phyloP scores from a whole-genome alignment of 2,113 vertebrate species.

The Forbesichthys papilliferus region DNA sequence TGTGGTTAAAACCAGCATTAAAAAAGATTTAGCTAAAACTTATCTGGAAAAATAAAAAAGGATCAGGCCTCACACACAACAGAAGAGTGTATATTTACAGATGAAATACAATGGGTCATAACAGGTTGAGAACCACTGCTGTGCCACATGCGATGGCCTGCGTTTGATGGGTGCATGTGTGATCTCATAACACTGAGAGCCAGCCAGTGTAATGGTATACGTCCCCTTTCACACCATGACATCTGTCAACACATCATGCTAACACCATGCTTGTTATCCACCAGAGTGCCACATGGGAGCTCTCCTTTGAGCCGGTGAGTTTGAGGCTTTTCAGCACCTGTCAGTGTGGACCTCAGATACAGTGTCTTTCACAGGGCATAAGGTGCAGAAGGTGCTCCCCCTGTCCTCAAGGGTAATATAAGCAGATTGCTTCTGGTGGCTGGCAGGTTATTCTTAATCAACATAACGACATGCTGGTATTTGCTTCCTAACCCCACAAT shows the following conservation, averaged over 20 bases:
- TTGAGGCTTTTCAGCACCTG: conserved; percentile 42
- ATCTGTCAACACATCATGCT: conserved; percentile 35
- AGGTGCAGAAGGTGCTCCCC: no score
- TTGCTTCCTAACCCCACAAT: conserved; percentile 8
- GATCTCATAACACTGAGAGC: conserved; percentile 3
- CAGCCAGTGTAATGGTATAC: conserved; percentile 12
- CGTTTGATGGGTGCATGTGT: conserved; percentile 1
- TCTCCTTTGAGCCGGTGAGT: conserved; percentile 30
- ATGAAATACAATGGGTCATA: no score
- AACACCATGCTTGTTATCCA: conserved; percentile 47
- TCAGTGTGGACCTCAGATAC: conserved; percentile 7
- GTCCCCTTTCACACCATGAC: conserved; percentile 12
- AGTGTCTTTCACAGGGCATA: conserved; percentile 7
- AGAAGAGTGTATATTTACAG: no score
- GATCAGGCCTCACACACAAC: no score
- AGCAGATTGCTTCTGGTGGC: conserved; percentile 12
- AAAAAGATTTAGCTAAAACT: no score
- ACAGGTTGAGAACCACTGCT: no score
- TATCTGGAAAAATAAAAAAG: no score
- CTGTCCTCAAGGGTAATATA: background rate
- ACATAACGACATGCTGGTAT: conserved; percentile 20
- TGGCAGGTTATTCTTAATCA: conserved; percentile 22
- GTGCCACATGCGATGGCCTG: background rate
- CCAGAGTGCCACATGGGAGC: conserved; percentile 47
- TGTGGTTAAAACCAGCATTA: no score